phyloP scores from a whole-genome alignment of 2,797 vertebrate genomes.

The Hozukius guyotensis region DNA sequence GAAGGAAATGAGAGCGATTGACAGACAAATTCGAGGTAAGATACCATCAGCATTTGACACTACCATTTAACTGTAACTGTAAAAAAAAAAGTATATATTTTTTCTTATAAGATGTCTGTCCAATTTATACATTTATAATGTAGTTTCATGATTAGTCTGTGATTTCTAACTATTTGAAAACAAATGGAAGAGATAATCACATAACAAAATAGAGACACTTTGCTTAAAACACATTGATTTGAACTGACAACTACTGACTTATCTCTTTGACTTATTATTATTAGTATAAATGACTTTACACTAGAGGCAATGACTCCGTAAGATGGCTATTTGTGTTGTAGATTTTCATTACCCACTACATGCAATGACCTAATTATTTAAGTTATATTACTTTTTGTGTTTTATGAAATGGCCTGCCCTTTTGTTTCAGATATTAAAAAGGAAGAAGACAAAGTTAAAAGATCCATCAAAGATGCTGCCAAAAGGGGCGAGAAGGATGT shows the following conservation, averaged over 20 bases:
- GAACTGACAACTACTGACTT: background rate
- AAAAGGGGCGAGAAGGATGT: slow-evolving; percentile 96
- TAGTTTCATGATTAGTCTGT: background rate
- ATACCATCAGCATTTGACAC: background rate
- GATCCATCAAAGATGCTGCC: slow-evolving; percentile 96
- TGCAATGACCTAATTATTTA: background rate
- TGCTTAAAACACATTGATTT: background rate
- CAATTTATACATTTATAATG: background rate
- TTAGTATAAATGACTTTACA: background rate
- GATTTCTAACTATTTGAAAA: background rate
- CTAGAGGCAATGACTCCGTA: background rate
- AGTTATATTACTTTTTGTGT: background rate
- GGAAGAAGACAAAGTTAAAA: slow-evolving; percentile 97
- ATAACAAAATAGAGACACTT: background rate
- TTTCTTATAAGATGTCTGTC: background rate
- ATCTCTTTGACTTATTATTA: background rate
- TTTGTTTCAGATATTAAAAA: slow-evolving; percentile 91
- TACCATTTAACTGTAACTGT: background rate
- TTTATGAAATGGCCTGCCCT: background rate
- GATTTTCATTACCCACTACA: background rate
- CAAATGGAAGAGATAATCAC: background rate
- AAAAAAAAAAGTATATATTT: background rate
- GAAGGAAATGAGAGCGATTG: slow-evolving; percentile 95
- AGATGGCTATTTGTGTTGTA: background rate
- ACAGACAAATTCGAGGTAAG: slow-evolving; percentile 97